Base-by-base conservation (phyloP, 1,140 invertebrate species). In the Drosophila busckii region DNA sequence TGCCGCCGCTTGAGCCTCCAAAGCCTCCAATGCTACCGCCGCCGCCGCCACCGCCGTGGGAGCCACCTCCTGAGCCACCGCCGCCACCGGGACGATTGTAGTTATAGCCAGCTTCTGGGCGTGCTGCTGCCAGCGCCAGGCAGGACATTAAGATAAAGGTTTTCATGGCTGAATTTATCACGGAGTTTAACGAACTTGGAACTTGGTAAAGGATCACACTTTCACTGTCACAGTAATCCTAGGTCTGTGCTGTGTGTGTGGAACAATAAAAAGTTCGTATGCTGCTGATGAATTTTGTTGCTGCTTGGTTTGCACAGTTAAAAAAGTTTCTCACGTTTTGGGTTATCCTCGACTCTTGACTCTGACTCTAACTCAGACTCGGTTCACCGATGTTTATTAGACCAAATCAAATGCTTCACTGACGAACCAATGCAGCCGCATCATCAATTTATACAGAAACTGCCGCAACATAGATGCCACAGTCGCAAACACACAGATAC, bases 71-170 rank as follows among this genome's bases (percentile, higher is more conserved):
- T 23, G 40, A 40, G 19, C 78, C 83, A 19, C 86, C 86, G 55
- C 86, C 70, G 58, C 88, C 89, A 28, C 89, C 88, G 32, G 89
- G 90, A 48, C 89, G 88, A 53, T 89, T 90, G 82, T 91, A 91
- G 68, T 88, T 89, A 84, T 91, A 91, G 56, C 90, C 90, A 25
- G 90, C 89, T 87, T 91, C 90, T 62, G 90, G 90, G 49, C 90
- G 87, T 23, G 90, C 90, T 67, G 89, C 89, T 76, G 89, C 90
- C 83, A 90, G 75, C 13, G 90, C 90, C 88, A 90, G 88, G 56
- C 90, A 89, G 64, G 90, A 89, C 84, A 90, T 88, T 86, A 90
- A 88, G 87, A 87, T 86, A 49, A 87, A 87, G 45, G 83, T 71
- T 87, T 85, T 87, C 86, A 87, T 87, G 75, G 68, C 62, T 76